Conservation (phyloP, 2,888 invertebrate genomes). For the Brenthis daphne region DNA sequence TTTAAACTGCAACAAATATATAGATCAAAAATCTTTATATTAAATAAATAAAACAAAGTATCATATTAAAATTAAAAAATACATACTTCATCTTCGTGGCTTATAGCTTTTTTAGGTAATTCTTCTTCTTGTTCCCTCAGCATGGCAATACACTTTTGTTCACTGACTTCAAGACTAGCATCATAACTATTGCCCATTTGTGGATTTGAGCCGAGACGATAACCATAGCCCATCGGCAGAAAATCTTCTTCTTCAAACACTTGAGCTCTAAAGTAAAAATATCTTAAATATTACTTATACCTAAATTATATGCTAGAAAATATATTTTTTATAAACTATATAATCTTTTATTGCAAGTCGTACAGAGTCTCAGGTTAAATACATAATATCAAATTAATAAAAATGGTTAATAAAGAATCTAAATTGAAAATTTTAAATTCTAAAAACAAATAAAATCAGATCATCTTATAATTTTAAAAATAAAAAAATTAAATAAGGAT, state of each 20-base stretch:
- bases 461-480: not conserved
- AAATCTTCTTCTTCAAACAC: conserved; percentile 98
- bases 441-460: not conserved
- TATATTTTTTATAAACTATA: no score
- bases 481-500: not conserved
- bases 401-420: no score
- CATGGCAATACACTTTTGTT: conserved; percentile 90
- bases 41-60: no score
- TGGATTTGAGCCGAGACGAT: conserved; percentile 85
- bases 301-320: not conserved
- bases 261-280: conserved; percentile 82
- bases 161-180: conserved; percentile 88
- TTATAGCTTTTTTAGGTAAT: conserved; percentile 86
- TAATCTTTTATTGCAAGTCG: no score
- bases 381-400: not conserved
- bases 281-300: not conserved
- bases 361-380: not conserved
- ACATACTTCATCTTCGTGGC: conserved; percentile 79
- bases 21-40: no score
- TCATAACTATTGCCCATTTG: conserved; percentile 69
- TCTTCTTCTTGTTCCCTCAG: conserved; percentile 96
- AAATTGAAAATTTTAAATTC: no score
- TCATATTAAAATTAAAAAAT: conserved; percentile 11
- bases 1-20: no score
- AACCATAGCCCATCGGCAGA: conserved; percentile 95